These are phyloP conservation scores for Falco rusticolus DNA, from an alignment of 2,797 vertebrate genomes.

Conservation along the genomic window DNA sequence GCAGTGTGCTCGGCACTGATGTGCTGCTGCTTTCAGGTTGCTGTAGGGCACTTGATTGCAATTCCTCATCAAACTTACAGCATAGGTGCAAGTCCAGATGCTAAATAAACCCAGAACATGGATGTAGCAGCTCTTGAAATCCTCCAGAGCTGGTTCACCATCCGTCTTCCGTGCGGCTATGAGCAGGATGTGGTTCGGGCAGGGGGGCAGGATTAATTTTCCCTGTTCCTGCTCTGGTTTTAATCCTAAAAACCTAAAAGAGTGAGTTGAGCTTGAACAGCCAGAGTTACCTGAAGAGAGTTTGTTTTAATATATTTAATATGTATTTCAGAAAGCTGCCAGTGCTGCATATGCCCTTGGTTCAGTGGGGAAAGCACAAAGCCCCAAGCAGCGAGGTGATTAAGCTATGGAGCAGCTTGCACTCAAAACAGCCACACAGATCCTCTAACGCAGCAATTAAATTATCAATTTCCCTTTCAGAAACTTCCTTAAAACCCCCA, in stretches of 20 bases:
- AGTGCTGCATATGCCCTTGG: not conserved
- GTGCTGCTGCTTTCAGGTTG: not conserved
- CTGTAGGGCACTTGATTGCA: not conserved
- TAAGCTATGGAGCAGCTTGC: not conserved
- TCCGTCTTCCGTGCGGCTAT: not conserved
- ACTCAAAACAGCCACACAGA: not conserved
- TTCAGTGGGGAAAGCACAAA: not conserved
- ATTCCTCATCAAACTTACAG: not conserved
- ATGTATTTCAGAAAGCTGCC: not conserved
- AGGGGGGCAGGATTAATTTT: not conserved
- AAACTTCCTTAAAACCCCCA: not conserved
- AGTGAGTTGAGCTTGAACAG: not conserved
- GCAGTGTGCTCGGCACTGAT: accelerated
- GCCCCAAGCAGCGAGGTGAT: not conserved
- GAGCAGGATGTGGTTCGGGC: not conserved
- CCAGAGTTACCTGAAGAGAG: not conserved
- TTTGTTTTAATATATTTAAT: not conserved
- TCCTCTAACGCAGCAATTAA: not conserved
- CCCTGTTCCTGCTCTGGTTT: not conserved
- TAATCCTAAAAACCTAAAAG: not conserved
- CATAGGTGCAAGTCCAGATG: not conserved
- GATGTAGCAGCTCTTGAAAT: not conserved
- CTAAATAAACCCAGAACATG: not conserved
- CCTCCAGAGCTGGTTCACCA: not conserved
- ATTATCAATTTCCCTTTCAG: not conserved